phyloP scores from a whole-genome alignment of 1,140 invertebrate species.

The Solen grandis region DNA sequence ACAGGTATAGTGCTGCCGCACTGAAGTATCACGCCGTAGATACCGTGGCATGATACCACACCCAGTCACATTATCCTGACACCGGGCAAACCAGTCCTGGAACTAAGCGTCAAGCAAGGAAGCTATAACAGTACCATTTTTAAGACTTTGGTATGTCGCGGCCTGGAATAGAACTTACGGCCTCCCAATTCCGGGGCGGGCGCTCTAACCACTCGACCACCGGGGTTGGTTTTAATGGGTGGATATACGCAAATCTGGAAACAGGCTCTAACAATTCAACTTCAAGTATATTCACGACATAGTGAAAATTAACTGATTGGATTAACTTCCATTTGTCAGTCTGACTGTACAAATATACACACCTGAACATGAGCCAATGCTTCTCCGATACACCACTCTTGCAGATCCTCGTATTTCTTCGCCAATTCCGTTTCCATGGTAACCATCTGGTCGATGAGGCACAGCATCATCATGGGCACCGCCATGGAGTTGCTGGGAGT shows the following conservation, averaged over 20 bases:
- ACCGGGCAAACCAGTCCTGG: too few relatives aligned
- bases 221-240: not conserved
- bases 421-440: slow-evolving; percentile 58
- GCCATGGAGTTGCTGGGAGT: slow-evolving; percentile 59
- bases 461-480: slow-evolving; percentile 75
- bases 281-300: not conserved
- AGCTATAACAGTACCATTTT: too few relatives aligned
- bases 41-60: too few relatives aligned
- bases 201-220: not conserved
- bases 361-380: slow-evolving; percentile 70
- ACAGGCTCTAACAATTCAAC: not conserved
- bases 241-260: not conserved
- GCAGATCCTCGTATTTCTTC: slow-evolving; percentile 56
- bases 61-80: too few relatives aligned
- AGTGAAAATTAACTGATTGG: not conserved
- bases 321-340: too few relatives aligned
- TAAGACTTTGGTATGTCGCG: too few relatives aligned
- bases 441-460: slow-evolving; percentile 66
- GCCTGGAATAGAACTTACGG: not conserved
- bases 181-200: not conserved
- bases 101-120: too few relatives aligned
- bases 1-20: not conserved
- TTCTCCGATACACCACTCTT: slow-evolving; percentile 65
- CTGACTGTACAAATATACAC: not conserved
- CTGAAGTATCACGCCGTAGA: too few relatives aligned